These are phyloP conservation scores for Monomorium pharaonis DNA, from an alignment of 1,140 invertebrate species.

Conservation along the genomic window DNA sequence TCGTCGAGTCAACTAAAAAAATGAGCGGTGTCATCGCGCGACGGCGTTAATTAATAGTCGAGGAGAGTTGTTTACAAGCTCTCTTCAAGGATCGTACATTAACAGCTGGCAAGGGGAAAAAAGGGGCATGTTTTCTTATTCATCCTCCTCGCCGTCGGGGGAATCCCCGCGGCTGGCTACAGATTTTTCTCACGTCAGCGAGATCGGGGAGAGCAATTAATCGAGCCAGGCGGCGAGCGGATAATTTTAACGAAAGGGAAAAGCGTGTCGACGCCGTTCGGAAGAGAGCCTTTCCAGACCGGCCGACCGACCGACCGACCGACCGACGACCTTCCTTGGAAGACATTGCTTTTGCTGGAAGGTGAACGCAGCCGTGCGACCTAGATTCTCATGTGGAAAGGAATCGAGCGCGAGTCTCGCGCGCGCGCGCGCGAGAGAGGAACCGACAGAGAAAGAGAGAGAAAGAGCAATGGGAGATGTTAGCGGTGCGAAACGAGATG, in stretches of 20 bases:
- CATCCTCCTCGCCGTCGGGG: not conserved
- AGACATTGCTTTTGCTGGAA: conserved; percentile 80
- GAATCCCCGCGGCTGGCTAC: not conserved
- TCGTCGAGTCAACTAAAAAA: not conserved
- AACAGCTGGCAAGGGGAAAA: not conserved
- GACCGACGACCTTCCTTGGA: conserved; percentile 78
- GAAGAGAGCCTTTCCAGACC: conserved; percentile 70
- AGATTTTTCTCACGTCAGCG: conserved; percentile 15
- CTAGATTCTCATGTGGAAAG: conserved; percentile 77
- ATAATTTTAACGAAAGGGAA: conserved; percentile 67
- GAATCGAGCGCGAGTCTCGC: not conserved
- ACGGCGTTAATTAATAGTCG: not conserved
- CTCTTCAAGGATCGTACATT: not conserved
- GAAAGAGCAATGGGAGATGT: conserved; percentile 59
- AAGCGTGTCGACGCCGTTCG: conserved; percentile 57
- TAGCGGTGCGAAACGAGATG: conserved; percentile 72
- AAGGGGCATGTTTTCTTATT: not conserved
- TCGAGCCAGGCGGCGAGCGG: not conserved
- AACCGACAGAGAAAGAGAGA: conserved; percentile 60
- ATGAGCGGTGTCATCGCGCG: not conserved
- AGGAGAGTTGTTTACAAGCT: not conserved
- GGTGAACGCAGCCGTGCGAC: conserved; percentile 82
- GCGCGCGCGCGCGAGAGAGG: conserved; percentile 40
- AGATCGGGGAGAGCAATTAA: not conserved
- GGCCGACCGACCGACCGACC: conserved; percentile 74